A percentile compares a stretch with the other conserved stretches of the same genome.
Conservation (phyloP, 2,888 invertebrate genomes). For the Caenorhabditis uteleia region DNA sequence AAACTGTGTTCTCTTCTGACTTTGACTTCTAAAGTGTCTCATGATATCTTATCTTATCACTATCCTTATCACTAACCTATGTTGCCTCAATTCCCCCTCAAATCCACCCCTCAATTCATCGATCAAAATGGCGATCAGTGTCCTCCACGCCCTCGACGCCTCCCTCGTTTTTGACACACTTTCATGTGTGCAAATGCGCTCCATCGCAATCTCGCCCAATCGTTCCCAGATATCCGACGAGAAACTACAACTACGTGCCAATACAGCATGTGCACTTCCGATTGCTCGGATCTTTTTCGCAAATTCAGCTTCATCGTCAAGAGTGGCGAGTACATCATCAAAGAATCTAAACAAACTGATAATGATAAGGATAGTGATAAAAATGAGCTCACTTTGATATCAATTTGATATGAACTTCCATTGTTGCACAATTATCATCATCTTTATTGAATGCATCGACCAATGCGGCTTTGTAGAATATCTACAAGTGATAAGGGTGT, state of each 20-base stretch:
- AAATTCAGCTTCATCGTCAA: conserved; percentile 61
- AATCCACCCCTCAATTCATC: conserved; percentile 66
- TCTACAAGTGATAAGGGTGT: conserved; percentile 38
- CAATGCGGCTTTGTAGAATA: conserved; percentile 68
- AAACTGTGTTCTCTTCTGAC: no score
- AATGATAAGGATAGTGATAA: not conserved
- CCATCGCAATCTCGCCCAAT: conserved; percentile 68
- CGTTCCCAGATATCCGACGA: conserved; percentile 66
- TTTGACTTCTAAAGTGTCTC: no score
- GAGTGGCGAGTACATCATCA: conserved; percentile 60
- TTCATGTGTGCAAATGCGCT: conserved; percentile 58
- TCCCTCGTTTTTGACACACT: conserved; percentile 64
- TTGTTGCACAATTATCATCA: conserved; percentile 60
- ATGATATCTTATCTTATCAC: no score
- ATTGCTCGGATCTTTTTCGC: conserved; percentile 38
- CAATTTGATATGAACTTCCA: conserved; percentile 65
- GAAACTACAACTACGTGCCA: conserved; percentile 50
- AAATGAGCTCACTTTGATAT: conserved; percentile 52
- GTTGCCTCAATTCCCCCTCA: conserved; percentile 56
- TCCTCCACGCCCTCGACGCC: conserved; percentile 67
- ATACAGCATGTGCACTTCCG: conserved; percentile 50
- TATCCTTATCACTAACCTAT: conserved; percentile 36
- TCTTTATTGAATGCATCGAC: conserved; percentile 68
- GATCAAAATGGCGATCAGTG: conserved; percentile 63
- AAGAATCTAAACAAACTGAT: conserved; percentile 56